phyloP scores from a whole-genome alignment of 1,140 invertebrate species.

The Dreissena polymorpha region DNA sequence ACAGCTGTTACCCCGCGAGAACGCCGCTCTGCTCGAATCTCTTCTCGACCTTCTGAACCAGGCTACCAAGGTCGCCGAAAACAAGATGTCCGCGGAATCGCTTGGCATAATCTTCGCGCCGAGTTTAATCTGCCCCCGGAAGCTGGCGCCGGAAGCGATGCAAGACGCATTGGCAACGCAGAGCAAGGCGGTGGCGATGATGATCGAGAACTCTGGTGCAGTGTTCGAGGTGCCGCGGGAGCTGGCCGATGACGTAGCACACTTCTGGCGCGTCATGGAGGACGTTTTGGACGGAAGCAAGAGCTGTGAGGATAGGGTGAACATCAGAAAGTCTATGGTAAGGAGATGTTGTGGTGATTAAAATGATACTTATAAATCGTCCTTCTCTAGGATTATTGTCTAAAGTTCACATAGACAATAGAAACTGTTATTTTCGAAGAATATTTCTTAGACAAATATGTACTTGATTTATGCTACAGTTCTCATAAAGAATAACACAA shows the following conservation, averaged over 20 bases:
- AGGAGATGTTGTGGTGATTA: background rate
- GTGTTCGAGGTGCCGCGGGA: slow-evolving; percentile 84
- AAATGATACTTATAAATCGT: background rate
- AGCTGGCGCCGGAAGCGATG: slow-evolving; percentile 76
- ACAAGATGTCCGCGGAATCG: slow-evolving; percentile 94
- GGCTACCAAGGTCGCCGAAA: slow-evolving; percentile 86
- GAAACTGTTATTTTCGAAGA: no score
- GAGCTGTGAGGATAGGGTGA: slow-evolving; percentile 33
- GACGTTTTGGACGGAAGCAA: slow-evolving; percentile 13
- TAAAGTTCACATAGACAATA: no score
- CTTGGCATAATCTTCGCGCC: slow-evolving; percentile 95
- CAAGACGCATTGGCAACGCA: slow-evolving; percentile 54
- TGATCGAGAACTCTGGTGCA: slow-evolving; percentile 87
- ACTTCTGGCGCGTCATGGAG: slow-evolving; percentile 71
- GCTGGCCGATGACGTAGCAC: slow-evolving; percentile 66
- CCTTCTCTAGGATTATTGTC: background rate
- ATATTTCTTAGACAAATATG: no score
- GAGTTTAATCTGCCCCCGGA: slow-evolving; percentile 93
- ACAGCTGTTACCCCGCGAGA: slow-evolving; percentile 88
- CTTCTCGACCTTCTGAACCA: slow-evolving; percentile 88
- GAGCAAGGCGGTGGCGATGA: slow-evolving; percentile 89
- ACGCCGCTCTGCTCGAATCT: slow-evolving; percentile 87
- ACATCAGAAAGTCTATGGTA: slow-evolving; percentile 41
- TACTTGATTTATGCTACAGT: no score
- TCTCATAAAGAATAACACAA: no score